Evolutionary conservation across 2,113 vertebrate species (phyloP), one percentile per base, ranked within the genome.

Genomic region (Eurystomus gularis): DNA sequence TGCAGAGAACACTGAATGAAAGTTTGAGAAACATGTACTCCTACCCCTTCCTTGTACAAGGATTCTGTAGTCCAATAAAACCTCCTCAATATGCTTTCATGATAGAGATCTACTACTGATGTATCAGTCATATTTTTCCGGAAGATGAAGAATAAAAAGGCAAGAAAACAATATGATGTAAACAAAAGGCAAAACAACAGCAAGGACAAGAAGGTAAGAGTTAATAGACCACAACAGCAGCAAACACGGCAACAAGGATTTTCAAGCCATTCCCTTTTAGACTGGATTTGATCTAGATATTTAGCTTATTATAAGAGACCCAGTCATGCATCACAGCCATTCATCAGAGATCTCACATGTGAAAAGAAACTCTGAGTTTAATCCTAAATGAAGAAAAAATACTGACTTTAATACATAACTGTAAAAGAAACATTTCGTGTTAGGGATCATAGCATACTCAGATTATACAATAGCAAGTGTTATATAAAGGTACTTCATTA

Each of bases 341-440:
- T 94, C 72, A 92, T 72, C 71, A 92, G 86, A 42, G 71, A 94
- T 86, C 10, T 92, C 60, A 13, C 37, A 90, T 19, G 17, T 78
- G 72, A 93, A 94, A 88, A 90, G 54, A 60, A 49, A 37, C 49
- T 61, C 77, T 71, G 61, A 90, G 37, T 65, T 90, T 94, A 92
- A 93, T 73, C 58, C 44, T 96, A 96, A 92, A 92, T 83, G 64
- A 94, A 94, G 72, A 91, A 89, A n/a, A 93, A 86, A 77, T 73
- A 87, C 21, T 55, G 75, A 66, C 28, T 60, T 87, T 82, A 90
- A 73, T 54, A 71, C 24, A 33, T 23, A 82, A 84, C 51, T 35
- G 16, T 42, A 58, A 64, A 80, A 82, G 29, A 87, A 94, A 88
- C 11, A 57, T 69, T 85, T 42, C 90, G 17, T 60, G 25, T 42